Conservation (phyloP, 1,140 invertebrate species). For the Drosophila watanabei region DNA sequence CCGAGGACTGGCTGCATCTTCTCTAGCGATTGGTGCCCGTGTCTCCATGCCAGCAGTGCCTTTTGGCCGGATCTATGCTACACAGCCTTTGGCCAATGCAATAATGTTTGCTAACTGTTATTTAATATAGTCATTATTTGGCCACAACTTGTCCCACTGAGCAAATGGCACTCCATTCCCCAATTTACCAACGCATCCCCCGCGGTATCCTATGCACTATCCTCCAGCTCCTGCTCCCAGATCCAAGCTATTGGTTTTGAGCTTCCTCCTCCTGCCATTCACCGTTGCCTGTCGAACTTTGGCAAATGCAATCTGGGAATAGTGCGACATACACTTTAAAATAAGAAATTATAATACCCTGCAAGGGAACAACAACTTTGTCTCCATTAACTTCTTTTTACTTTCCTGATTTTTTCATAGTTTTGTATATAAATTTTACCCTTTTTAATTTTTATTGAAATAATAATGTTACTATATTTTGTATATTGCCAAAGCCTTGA, state of each 20-base stretch:
- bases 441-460: neutral
- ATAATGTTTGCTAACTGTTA: slow-evolving; percentile 68
- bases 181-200: slow-evolving; percentile 45
- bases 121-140: slow-evolving; percentile 72
- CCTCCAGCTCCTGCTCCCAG: slow-evolving; percentile 5
- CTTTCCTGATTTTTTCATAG: neutral
- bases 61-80: slow-evolving; percentile 55
- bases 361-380: no score
- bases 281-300: slow-evolving; percentile 48
- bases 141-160: slow-evolving; percentile 61
- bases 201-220: slow-evolving; percentile 8
- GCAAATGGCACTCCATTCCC: slow-evolving; percentile 52
- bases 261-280: slow-evolving; percentile 15
- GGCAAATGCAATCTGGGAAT: slow-evolving; percentile 30
- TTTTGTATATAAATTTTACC: neutral
- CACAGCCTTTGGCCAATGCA: slow-evolving; percentile 52
- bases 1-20: slow-evolving; percentile 41
- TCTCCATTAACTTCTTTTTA: neutral
- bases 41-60: slow-evolving; percentile 25
- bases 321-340: slow-evolving; percentile 16
- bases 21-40: slow-evolving; percentile 16
- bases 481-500: no score
- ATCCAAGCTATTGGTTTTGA: neutral
- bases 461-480: no score
- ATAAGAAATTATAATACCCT: neutral